These are phyloP conservation scores for Cyclophora albipunctata DNA, from an alignment of 2,888 invertebrate genomes.

Conservation along the genomic window DNA sequence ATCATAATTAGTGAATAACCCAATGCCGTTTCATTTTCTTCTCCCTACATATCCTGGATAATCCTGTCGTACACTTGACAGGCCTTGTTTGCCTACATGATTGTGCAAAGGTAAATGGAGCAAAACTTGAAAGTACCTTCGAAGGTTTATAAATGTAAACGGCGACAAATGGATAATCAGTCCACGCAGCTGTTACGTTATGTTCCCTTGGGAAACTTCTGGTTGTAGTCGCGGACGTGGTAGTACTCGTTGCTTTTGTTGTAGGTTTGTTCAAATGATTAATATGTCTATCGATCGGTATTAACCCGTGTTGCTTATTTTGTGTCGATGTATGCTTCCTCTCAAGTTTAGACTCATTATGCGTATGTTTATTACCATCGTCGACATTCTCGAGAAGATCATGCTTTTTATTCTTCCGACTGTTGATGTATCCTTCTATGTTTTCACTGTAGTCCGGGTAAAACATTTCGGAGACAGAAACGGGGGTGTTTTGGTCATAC, in stretches of 20 bases:
- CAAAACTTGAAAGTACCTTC: conserved; percentile 29
- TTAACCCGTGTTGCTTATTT: conserved; percentile 25
- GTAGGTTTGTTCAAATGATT: not conserved
- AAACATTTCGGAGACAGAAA: conserved; percentile 8
- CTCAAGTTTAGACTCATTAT: conserved; percentile 22
- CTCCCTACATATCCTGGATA: too few species aligned
- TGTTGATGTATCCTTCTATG: conserved; percentile 5
- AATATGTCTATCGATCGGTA: conserved; percentile 27
- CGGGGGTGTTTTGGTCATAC: conserved; percentile 45
- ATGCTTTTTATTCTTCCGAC: too few species aligned
- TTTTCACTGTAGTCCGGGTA: conserved; percentile 13
- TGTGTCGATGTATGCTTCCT: too few species aligned
- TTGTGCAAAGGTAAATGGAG: too few species aligned
- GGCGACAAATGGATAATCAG: conserved; percentile 49
- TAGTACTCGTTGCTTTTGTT: too few species aligned
- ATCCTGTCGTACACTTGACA: too few species aligned
- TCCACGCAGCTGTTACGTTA: conserved; percentile 32
- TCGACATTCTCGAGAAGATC: conserved; percentile 29
- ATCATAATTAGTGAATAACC: too few species aligned
- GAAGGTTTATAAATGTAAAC: conserved; percentile 56
- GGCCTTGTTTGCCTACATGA: too few species aligned
- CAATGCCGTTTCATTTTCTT: too few species aligned
- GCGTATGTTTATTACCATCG: conserved; percentile 18
- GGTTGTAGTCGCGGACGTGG: too few species aligned
- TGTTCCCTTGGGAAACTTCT: not conserved